Conservation (phyloP, 2,113 vertebrate species). For the Amphiprion ocellaris region DNA sequence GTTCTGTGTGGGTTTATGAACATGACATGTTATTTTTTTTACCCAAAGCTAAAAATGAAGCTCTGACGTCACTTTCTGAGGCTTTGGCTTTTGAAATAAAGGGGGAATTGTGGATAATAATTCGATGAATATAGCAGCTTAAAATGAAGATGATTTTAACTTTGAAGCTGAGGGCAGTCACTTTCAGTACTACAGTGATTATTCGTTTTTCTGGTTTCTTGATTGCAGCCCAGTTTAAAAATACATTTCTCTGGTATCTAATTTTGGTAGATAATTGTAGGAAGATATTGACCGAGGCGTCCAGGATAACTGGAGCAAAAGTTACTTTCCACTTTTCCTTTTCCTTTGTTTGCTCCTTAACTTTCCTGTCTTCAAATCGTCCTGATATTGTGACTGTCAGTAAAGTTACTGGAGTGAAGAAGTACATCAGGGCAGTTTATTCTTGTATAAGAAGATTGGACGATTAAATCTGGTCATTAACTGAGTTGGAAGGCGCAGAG, state of each 20-base stretch:
- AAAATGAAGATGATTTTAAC: neutral
- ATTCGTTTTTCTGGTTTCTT: conserved; percentile 26
- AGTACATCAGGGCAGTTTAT: conserved; percentile 43
- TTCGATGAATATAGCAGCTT: too few species aligned
- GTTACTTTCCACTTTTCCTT: conserved; percentile 11
- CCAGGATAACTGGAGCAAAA: neutral
- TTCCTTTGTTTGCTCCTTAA: conserved; percentile 10
- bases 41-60: conserved; percentile 10
- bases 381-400: conserved; percentile 11
- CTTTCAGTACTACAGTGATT: conserved; percentile 42
- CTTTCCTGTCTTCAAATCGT: neutral
- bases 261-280: conserved; percentile 41
- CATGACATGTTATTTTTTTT: conserved; percentile 29
- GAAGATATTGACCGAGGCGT: conserved; percentile 29
- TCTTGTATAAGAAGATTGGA: conserved; percentile 49
- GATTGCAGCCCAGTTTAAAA: conserved; percentile 33
- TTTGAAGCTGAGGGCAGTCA: conserved; percentile 1
- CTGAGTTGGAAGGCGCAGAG: conserved; percentile 67
- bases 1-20: conserved; percentile 52
- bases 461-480: conserved; percentile 79
- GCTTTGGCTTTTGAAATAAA: neutral
- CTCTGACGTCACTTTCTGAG: neutral
- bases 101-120: too few species aligned
- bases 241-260: conserved; percentile 29
- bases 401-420: conserved; percentile 31